Base-by-base conservation (phyloP, 2,888 invertebrate species). In the Harmothoe impar region DNA sequence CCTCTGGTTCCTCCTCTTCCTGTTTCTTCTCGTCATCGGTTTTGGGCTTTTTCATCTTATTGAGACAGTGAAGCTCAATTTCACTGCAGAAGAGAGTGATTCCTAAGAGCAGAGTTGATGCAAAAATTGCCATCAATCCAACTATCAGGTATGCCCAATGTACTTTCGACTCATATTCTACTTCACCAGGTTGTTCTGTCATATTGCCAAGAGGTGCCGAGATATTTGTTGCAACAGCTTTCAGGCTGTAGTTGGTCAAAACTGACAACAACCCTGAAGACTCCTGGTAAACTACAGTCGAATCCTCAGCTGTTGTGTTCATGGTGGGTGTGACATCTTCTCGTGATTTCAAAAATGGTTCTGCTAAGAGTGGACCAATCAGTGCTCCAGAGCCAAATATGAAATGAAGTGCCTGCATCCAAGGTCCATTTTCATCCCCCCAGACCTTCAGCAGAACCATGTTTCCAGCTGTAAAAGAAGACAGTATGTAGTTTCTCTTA, bases 341-440 rank as follows among this genome's bases (percentile, higher is more conserved):
- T 17, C 29, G 15, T 52, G 86, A 52, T 54, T 77, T n/a, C 29
- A 90, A 31, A 31, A 90, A 90, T 7, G 90, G 90, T 31, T 85
- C 85, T 10, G 86, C 90, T 17, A 90, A 5, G 0, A 90, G 72
- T 25, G 90, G 90, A 33, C 85, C 85, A 15, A 86, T 17, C 10
- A 84, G 85, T 7, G 54, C 72, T 12, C 90, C 90, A 3, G 35
- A 10, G 0, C 90, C 90, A 68, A 86, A 90, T 0, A 86, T 85
- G 52, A 12, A 86, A 43, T 90, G 90, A 10, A 90, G 72, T 20
- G 90, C 90, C 35, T 90, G 90, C 90, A 90, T 90, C 90, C 90
- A 90, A 3, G 90, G 90, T 0, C 90, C 90, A 29, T 85, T 62
- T 10, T 90, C 72, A 0, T 86, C 56, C 10, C 86, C 72, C 90